These are phyloP conservation scores for Semibalanus balanoides DNA, from an alignment of 1,140 invertebrate genomes.

Conservation along the genomic window DNA sequence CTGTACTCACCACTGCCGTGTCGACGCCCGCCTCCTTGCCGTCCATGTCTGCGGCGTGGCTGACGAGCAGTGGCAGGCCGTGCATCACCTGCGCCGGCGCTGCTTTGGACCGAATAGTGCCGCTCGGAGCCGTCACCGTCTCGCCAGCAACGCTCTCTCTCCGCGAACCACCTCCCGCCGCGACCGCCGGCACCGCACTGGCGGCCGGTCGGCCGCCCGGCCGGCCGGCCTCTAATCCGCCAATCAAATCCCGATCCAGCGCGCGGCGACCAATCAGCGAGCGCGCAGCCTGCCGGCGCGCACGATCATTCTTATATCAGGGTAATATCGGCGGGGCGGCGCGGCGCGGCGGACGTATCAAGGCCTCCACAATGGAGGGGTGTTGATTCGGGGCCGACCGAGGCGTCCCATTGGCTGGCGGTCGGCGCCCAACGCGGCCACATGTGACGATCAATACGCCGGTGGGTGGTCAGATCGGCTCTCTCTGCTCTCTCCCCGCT, in stretches of 20 bases:
- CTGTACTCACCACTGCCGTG: background rate
- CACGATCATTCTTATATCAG: conserved; percentile 2
- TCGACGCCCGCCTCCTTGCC: background rate
- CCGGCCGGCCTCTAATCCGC: background rate
- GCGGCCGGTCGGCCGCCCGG: no score
- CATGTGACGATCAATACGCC: background rate
- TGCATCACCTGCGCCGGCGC: background rate
- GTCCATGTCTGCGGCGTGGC: background rate
- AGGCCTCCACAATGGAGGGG: background rate
- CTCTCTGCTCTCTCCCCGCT: no score
- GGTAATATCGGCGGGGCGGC: background rate
- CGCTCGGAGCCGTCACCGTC: background rate
- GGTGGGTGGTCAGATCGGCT: no score
- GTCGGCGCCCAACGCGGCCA: background rate
- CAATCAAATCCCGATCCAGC: background rate
- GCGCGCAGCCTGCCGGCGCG: background rate
- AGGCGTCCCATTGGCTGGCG: background rate
- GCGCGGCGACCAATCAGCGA: background rate
- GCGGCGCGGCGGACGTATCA: background rate
- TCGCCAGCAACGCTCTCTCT: background rate
- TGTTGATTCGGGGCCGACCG: background rate
- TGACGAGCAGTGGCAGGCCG: background rate
- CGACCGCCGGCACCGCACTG: background rate
- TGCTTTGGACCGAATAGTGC: background rate
- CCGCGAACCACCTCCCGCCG: background rate